Base-by-base conservation (phyloP, 2,113 vertebrate species). In the Emydura subglobosa region DNA sequence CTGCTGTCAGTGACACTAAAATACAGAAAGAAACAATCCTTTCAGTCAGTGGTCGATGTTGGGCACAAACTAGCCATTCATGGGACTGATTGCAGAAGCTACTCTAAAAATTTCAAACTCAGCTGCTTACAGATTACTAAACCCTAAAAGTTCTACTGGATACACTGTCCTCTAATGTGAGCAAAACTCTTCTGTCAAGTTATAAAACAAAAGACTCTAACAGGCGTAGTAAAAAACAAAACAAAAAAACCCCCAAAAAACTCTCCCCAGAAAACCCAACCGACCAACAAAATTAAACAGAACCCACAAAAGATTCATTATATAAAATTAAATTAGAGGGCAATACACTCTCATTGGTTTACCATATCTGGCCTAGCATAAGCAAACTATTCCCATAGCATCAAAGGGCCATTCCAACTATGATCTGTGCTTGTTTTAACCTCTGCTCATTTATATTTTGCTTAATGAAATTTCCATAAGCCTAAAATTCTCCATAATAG, bases 281-380 rank as follows among this genome's bases (percentile, higher is more conserved):
- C n/a, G 84, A 93, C 24, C 93, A 97, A 90, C 78, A 87, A 91
- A 94, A 84, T 27, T 7, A 47, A 97, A 74, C 44, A 85, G 87
- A 93, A 93, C 82, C 6, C 72, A 85, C 10, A 74, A 89, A 53
- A 91, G 84, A 84, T 85, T 84, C 87, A 61, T 39, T 24, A 17
- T 5, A 34, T 2, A 83, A 89, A 96, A 88, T 86, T 27, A 82
- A 94, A 94, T 47, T 5, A 16, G 87, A 93, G 94, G 94, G 96
- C 91, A 95, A 97, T 97, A 94, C 97, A 53, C 89, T 87, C 61
- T 98, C 98, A 98, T 98, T 98, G 98, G 98, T 98, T 98, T 49
- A 96, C 97, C 98, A 98, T 97, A 98, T 97, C 97, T 98, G 98
- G 98, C 97, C 98, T 98, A 98, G 98, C 95, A 6, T 87, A 92